Evolutionary conservation across 2,113 vertebrate species (phyloP).

Genomic region (Ondatra zibethicus): DNA sequence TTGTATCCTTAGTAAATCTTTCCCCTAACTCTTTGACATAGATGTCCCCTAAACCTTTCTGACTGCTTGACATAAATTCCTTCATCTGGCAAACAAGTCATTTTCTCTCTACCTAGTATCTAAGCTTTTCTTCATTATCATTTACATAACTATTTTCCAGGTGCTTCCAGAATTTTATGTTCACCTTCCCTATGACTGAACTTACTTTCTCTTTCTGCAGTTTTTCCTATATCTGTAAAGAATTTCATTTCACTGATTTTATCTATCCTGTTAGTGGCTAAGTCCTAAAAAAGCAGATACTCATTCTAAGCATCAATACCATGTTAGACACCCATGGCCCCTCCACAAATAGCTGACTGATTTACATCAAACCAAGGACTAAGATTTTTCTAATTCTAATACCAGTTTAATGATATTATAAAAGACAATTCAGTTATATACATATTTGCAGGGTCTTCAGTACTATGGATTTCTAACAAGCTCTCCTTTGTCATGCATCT

Average conservation of each 20-base stretch:
- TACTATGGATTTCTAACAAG: constrained; percentile 50
- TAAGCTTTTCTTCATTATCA: constrained; percentile 26
- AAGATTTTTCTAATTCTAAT: background rate
- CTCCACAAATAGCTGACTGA: constrained; percentile 4
- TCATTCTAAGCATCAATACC: background rate
- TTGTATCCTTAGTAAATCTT: constrained; percentile 21
- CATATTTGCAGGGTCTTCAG: constrained; percentile 24
- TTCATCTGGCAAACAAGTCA: background rate
- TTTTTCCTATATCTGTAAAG: background rate
- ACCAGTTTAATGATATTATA: background rate
- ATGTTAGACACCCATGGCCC: background rate
- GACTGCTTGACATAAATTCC: background rate
- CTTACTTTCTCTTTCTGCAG: background rate
- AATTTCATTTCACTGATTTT: constrained; percentile 34
- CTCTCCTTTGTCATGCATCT: constrained; percentile 43
- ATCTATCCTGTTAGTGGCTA: constrained; percentile 30
- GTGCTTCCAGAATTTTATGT: background rate
- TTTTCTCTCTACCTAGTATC: background rate
- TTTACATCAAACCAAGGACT: background rate
- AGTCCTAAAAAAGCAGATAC: background rate
- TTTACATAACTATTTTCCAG: background rate
- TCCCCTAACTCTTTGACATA: constrained; percentile 5
- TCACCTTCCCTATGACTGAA: background rate
- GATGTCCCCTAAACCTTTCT: constrained; percentile 17
- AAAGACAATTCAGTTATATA: constrained; percentile 6